A percentile compares a stretch with the other conserved stretches of the same genome.
Evolutionary conservation across 2,797 vertebrate species (phyloP).

Genomic region (Anomalospiza imberbis): DNA sequence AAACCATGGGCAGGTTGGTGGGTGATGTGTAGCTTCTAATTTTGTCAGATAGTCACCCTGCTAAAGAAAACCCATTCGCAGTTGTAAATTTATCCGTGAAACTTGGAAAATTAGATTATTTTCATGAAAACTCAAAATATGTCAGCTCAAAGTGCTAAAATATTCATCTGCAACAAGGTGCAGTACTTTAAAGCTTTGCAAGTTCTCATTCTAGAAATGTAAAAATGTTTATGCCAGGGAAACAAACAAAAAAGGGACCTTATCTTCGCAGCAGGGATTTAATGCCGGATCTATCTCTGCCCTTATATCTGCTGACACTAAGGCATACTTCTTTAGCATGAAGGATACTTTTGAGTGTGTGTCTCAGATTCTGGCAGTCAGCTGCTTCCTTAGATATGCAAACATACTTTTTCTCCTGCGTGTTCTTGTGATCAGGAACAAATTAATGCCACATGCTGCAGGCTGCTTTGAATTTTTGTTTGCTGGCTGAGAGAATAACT

Average conservation of each 20-base stretch:
- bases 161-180: not conserved
- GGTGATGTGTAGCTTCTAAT: constrained; percentile 69
- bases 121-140: constrained; percentile 23
- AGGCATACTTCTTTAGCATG: not conserved
- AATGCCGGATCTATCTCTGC: not conserved
- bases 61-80: constrained; percentile 40
- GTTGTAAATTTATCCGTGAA: constrained; percentile 71
- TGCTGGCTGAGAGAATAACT: not conserved
- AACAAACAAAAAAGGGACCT: not conserved
- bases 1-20: constrained; percentile 91
- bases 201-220: not conserved
- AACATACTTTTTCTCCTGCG: not conserved
- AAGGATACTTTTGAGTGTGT: not conserved
- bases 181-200: not conserved
- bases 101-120: constrained; percentile 11
- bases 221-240: not conserved
- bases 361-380: not conserved
- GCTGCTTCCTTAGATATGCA: not conserved
- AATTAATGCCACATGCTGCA: not conserved
- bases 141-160: constrained; percentile 16
- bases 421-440: not conserved
- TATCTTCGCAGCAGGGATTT: not conserved
- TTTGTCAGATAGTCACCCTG: constrained; percentile 49
- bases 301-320: not conserved
- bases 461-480: not conserved